Percentiles rank a stretch among this genome's conserved stretches.
phyloP scores from a whole-genome alignment of 2,113 vertebrate genomes.

The Panthera leo region DNA sequence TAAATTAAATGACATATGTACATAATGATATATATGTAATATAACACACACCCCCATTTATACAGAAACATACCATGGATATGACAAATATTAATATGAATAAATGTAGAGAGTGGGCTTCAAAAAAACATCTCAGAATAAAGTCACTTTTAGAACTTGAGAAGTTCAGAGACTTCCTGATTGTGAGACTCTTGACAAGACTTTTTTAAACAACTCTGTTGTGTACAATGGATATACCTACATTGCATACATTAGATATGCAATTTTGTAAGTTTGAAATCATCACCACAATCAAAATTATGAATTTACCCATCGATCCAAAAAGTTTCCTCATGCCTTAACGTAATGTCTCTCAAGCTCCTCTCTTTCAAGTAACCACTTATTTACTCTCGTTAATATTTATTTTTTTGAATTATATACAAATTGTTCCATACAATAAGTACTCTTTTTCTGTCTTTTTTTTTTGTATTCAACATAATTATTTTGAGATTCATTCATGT shows the following conservation, averaged over 20 bases:
- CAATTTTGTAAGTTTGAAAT: background rate
- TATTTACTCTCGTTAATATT: background rate
- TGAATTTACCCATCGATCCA: background rate
- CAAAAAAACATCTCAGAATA: background rate
- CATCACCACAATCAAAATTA: background rate
- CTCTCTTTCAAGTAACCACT: background rate
- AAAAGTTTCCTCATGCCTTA: background rate
- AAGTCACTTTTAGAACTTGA: background rate
- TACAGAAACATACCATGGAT: background rate
- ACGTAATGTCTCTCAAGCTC: background rate
- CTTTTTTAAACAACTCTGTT: background rate
- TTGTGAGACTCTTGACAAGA: background rate
- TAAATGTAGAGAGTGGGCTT: background rate
- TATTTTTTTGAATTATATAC: background rate
- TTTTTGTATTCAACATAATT: background rate
- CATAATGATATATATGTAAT: background rate
- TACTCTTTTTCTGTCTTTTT: background rate
- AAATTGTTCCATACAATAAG: background rate
- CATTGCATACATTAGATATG: background rate
- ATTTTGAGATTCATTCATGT: background rate
- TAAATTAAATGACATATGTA: background rate
- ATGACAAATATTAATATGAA: slow-evolving; percentile 9
- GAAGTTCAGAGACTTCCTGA: background rate
- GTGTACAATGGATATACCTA: background rate
- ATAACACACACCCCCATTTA: background rate